Base-by-base conservation (phyloP, 1,140 invertebrate genomes). In the Drosophila ercepeae region DNA sequence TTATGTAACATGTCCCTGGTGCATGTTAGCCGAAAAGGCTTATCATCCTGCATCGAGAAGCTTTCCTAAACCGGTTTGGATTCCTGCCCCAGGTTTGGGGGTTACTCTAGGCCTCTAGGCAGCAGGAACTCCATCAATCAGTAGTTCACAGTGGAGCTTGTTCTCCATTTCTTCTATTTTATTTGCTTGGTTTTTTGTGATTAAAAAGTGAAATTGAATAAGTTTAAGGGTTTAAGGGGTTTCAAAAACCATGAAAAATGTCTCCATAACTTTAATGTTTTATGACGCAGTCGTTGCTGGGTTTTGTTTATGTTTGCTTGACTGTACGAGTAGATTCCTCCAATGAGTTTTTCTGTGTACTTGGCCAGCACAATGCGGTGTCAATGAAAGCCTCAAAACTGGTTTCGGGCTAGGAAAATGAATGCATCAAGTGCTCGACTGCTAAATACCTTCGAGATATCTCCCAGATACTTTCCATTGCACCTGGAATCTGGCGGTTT, bases 371-470 rank as follows among this genome's bases (percentile, higher is more conserved):
- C 72, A 75, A 75, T 67, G 61, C 54, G 49, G 52, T 51, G 72
- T 68, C 72, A 75, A 75, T 75, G 64, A 69, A 75, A 75, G 64
- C 72, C 63, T 45, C 73, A 75, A 75, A 75, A 72, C 60, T 72
- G 73, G 75, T 75, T 75, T 16, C 16, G 34, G 49, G 18, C 39
- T 58, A 71, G 57, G 55, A 60, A 46, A 52, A 51, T 27, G 19
- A 45, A 65, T 13, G 58, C 25, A 64, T 29, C 27, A 48, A 34
- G 59, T 34, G 51, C 70, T 57, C 60, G 59, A 74, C 50, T 64
- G 32, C 34, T 46, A 48, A 51, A 46, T 74, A 67, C 19, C 63
- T 23, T 21, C 29, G 18, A 7, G 48, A 46, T 74, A 67, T 14
- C 63, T 23, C 29, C 29, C 23, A 7, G 48, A 25, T 41, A 14